Base-by-base conservation (phyloP, 1,140 invertebrate species). In the Drosophila sturtevanti region DNA sequence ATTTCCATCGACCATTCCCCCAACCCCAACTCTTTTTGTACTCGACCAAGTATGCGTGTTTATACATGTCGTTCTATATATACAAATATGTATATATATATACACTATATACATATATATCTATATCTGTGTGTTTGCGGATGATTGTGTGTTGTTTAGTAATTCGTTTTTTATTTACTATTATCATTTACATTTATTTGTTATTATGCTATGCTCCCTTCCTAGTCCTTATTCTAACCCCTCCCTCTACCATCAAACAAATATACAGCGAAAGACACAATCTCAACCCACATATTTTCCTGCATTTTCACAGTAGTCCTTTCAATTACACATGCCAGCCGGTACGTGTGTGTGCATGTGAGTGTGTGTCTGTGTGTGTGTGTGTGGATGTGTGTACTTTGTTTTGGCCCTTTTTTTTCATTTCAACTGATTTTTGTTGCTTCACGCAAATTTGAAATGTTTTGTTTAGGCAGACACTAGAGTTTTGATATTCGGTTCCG, bases 111-210 rank as follows among this genome's bases (percentile, higher is more conserved):
- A 61, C 21, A 16, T 37, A 55, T 54, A 12, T 70, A 18, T 51
- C 10, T 61, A 56, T 72, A 59, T 72, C 60, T 68, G 51, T 79
- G 52, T 79, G 34, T 66, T 66, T 68, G 62, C 72, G 37, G 59
- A 77, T 69, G 81, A 86, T 87, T 86, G 75, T 87, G 65, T 89
- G 79, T 87, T 87, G 79, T 87, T 87, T 87, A 79, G 84, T 89
- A 87, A 87, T 87, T 87, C 82, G 84, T 84, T 87, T 87, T 87
- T 87, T 87, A 87, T 87, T 87, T 87, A 89, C 82, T 78, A 89
- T 87, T 87, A 87, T 87, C 82, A 87, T 87, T 87, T 87, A 87
- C 82, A 87, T 87, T 87, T 87, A 89, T 87, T 87, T 87, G 82
- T 89, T 87, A 87, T 89, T 89, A 82, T 87, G 82, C 71, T 87